These are phyloP conservation scores for Gandaritis pyraliata DNA, from an alignment of 2,888 invertebrate genomes.

Conservation along the genomic window DNA sequence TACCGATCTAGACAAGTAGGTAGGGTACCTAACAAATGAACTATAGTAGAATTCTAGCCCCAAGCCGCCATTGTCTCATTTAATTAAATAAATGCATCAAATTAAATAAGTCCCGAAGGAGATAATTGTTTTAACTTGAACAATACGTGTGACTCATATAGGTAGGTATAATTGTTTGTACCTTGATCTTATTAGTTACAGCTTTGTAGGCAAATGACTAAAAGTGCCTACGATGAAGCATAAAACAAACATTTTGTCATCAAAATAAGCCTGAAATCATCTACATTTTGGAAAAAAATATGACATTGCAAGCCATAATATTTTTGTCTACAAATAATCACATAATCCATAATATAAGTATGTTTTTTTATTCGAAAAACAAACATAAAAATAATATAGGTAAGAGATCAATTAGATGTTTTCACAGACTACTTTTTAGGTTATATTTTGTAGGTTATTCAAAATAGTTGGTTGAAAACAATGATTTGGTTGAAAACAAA, in stretches of 20 bases:
- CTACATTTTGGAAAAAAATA: background rate
- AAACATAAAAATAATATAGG: too few species aligned
- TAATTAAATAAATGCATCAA: constrained; percentile 31
- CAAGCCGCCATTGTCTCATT: constrained; percentile 23
- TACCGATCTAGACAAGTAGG: too few species aligned
- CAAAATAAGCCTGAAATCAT: background rate
- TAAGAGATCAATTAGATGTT: too few species aligned
- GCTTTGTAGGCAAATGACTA: constrained; percentile 9
- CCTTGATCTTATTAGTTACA: constrained; percentile 28
- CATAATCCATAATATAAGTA: too few species aligned
- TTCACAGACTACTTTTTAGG: too few species aligned
- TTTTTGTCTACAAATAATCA: too few species aligned
- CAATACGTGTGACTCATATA: constrained; percentile 41
- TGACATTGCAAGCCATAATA: background rate
- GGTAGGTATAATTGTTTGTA: too few species aligned
- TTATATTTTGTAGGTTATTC: constrained; percentile 2
- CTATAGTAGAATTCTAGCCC: constrained; percentile 6
- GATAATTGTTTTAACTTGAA: constrained; percentile 37
- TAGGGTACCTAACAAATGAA: background rate
- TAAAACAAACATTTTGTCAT: constrained; percentile 1
- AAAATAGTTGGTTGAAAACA: constrained; percentile 13
- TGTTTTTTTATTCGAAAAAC: too few species aligned
- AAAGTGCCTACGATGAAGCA: constrained; percentile 10
- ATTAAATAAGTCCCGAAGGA: constrained; percentile 34
- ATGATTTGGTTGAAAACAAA: constrained; percentile 18